Evolutionary conservation across 2,888 invertebrate genomes (phyloP), one percentile per base, ranked within the genome.

Genomic region (Incurvaria masculella): DNA sequence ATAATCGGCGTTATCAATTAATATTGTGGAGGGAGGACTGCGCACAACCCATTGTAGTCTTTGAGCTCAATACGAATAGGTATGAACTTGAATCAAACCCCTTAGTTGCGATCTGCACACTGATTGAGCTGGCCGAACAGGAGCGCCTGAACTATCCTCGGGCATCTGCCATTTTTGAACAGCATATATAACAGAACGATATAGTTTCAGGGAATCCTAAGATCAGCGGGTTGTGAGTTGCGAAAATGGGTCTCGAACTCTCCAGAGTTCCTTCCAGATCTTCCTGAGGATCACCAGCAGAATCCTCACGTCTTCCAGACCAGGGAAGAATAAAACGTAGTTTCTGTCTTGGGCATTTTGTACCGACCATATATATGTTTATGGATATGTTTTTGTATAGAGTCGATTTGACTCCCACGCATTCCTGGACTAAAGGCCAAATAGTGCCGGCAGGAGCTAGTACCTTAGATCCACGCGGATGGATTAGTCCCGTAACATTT

Each of bases 61-160:
- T 21, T 46, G 42, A 47, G 10, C 11, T 46, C 14, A 46, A 40
- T n/a, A n/a, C n/a, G n/a, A n/a, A n/a, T n/a, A n/a, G n/a, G n/a
- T n/a, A n/a, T n/a, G n/a, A n/a, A n/a, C n/a, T n/a, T n/a, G n/a
- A n/a, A n/a, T n/a, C n/a, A n/a, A n/a, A n/a, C n/a, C n/a, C n/a
- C n/a, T n/a, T n/a, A n/a, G n/a, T n/a, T n/a, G n/a, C n/a, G n/a
- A n/a, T n/a, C n/a, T n/a, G n/a, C n/a, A n/a, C n/a, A n/a, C n/a
- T n/a, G n/a, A n/a, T n/a, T n/a, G n/a, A n/a, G n/a, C n/a, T n/a
- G n/a, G n/a, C n/a, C n/a, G n/a, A n/a, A n/a, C n/a, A n/a, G n/a
- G n/a, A n/a, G n/a, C n/a, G n/a, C n/a, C n/a, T n/a, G n/a, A n/a
- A n/a, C n/a, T n/a, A n/a, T n/a, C n/a, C n/a, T n/a, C n/a, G n/a